Conservation (phyloP, 2,888 invertebrate species). For the Augochlorella aurata region DNA sequence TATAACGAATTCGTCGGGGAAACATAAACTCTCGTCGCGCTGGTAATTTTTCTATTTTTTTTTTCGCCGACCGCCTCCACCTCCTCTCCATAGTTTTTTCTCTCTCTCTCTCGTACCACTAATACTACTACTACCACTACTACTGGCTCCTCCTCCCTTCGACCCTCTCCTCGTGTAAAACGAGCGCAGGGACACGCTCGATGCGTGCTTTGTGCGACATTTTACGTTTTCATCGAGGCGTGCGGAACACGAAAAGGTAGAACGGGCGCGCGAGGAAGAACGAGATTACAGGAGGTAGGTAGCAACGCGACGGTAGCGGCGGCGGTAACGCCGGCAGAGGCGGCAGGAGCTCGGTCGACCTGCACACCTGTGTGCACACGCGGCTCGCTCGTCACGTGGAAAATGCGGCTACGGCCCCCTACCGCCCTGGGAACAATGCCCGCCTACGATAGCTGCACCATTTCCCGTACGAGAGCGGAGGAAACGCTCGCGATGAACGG, state of each 20-base stretch:
- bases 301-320: background rate
- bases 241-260: conserved; percentile 59
- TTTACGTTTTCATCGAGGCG: conserved; percentile 68
- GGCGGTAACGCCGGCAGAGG: background rate
- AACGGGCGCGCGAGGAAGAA: conserved; percentile 46
- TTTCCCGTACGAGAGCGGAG: conserved; percentile 55
- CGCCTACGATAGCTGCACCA: conserved; percentile 53
- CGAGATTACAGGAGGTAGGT: conserved; percentile 43
- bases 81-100: background rate
- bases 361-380: conserved; percentile 55
- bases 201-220: conserved; percentile 61
- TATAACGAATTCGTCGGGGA: conserved; percentile 54
- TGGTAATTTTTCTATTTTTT: conserved; percentile 35
- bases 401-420: conserved; percentile 44
- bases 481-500: background rate
- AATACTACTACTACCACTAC: background rate
- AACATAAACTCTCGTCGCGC: conserved; percentile 37
- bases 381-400: conserved; percentile 61
- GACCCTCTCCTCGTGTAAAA: background rate
- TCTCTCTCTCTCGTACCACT: background rate
- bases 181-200: conserved; percentile 42
- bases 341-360: background rate
- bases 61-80: background rate
- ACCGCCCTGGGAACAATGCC: conserved; percentile 54
- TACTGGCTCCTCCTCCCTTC: background rate